phyloP scores from a whole-genome alignment of 2,888 invertebrate genomes.

The Amphipyra tragopoginis region DNA sequence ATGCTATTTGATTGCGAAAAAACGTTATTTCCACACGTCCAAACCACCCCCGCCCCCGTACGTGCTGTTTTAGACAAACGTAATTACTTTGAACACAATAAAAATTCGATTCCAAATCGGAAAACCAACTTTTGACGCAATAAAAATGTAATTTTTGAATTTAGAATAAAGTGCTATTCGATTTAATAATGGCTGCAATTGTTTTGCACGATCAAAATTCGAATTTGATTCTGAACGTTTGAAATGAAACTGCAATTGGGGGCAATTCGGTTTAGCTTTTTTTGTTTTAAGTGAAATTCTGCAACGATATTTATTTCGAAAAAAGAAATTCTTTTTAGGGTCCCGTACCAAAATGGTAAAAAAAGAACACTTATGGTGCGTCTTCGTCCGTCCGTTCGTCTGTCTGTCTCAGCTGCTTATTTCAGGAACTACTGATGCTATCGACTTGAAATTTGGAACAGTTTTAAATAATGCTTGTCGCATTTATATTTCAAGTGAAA shows the following conservation, averaged over 20 bases:
- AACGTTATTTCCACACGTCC: not conserved
- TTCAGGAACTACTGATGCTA: no score
- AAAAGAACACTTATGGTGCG: no score
- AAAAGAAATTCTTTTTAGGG: no score
- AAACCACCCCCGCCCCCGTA: not conserved
- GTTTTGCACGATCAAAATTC: conserved; percentile 27
- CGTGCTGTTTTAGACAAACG: conserved; percentile 8
- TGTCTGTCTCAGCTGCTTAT: no score
- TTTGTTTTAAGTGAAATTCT: not conserved
- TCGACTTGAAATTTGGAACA: no score
- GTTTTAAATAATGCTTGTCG: no score
- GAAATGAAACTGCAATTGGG: conserved; percentile 7
- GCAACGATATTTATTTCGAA: no score
- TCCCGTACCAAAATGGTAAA: no score
- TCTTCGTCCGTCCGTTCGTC: no score
- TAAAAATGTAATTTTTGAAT: conserved; percentile 14
- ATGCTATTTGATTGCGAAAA: conserved; percentile 6
- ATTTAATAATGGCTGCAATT: conserved; percentile 28
- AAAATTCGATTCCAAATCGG: conserved; percentile 26
- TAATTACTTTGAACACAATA: conserved; percentile 13
- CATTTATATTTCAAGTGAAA: no score
- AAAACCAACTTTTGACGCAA: conserved; percentile 8
- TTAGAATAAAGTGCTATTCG: conserved; percentile 5
- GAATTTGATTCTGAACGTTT: conserved; percentile 26
- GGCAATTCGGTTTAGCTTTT: conserved; percentile 1